phyloP scores from a whole-genome alignment of 2,797 vertebrate genomes.

The Anisognathus igniventris region DNA sequence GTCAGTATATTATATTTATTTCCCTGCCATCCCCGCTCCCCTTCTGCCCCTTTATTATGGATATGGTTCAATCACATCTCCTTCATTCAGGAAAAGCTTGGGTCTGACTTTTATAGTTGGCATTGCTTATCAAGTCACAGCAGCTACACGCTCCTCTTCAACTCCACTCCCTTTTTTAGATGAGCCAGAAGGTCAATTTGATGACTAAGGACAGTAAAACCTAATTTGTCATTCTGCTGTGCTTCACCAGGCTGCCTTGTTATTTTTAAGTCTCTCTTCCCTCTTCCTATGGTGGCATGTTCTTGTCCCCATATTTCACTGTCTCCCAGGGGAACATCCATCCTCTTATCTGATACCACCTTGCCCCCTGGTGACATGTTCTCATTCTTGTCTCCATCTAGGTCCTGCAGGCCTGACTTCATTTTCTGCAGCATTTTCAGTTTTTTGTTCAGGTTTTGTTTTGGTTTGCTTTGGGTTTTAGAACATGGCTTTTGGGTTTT shows the following conservation, averaged over 20 bases:
- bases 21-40: fast-evolving
- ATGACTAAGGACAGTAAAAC: constrained; percentile 21
- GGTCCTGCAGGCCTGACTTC: neutral
- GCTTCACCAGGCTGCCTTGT: neutral
- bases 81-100: neutral
- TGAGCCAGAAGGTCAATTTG: neutral
- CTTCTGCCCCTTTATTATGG: neutral
- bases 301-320: neutral
- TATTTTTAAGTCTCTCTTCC: constrained; percentile 17
- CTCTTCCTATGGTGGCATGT: neutral
- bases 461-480: neutral
- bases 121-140: neutral
- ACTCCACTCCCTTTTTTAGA: neutral
- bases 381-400: neutral
- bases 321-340: neutral
- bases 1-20: neutral
- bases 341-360: neutral
- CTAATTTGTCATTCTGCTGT: constrained; percentile 5
- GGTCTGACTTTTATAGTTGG: neutral
- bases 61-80: neutral
- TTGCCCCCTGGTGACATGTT: constrained; percentile 20
- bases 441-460: neutral
- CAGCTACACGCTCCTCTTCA: neutral
- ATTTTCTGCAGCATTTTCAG: neutral
- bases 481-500: neutral